A percentile compares a stretch with the other conserved stretches of the same genome.
Evolutionary conservation across 2,113 vertebrate species (phyloP).

Genomic region (Sakesphorus luctuosus): DNA sequence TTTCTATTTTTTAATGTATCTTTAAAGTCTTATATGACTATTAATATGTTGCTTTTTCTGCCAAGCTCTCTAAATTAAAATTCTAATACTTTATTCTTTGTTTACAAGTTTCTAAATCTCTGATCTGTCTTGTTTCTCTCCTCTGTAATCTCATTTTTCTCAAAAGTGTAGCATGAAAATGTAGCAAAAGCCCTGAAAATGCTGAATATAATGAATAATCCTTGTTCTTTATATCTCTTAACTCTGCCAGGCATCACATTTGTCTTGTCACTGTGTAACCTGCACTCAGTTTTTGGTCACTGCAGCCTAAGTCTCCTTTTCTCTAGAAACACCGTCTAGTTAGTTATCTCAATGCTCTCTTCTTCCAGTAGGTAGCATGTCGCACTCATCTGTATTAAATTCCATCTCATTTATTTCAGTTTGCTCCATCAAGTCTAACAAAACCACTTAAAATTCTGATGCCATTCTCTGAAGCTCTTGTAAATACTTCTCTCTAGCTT

Average conservation of each 20-base stretch:
- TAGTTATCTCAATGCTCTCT: background rate
- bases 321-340: background rate
- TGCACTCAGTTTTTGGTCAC: rapidly evolving
- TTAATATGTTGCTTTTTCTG: background rate
- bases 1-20: background rate
- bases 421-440: background rate
- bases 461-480: background rate
- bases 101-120: background rate
- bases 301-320: background rate
- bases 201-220: background rate
- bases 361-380: background rate
- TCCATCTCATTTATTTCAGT: background rate
- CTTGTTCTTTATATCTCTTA: background rate
- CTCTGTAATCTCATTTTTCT: background rate
- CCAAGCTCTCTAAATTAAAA: background rate
- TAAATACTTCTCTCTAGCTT: background rate
- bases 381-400: background rate
- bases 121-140: background rate
- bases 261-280: background rate
- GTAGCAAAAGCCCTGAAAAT: background rate
- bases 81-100: background rate
- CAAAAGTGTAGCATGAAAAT: background rate
- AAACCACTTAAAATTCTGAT: background rate
- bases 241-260: background rate
- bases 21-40: background rate